Evolutionary conservation across 2,888 invertebrate species (phyloP), one percentile per base, ranked within the genome.

Genomic region (Tolmerus cingulatus): DNA sequence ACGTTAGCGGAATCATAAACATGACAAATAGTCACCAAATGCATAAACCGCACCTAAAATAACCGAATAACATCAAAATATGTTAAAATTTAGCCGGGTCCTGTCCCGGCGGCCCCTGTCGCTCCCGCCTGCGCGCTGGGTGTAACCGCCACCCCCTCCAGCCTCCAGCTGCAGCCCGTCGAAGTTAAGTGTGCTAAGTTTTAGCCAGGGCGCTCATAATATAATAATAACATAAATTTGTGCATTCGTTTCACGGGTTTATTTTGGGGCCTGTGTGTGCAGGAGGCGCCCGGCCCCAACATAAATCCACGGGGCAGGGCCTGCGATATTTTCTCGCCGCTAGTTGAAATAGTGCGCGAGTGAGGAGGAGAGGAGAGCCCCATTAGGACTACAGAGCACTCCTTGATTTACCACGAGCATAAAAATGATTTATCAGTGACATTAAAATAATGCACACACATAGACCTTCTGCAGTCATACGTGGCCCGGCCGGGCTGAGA

Each of bases 351-450:
- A 87, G 57, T 76, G 55, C 76, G 77, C 77, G 86, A 74, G 86
- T 86, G 77, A 66, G 81, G 82, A 86, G 66, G 86, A 84, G 87
- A 57, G 82, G 79, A 87, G 86, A 87, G 88, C 87, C 88, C 66
- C 88, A 88, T 88, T 87, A 88, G 87, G 87, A 86, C 87, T 88
- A 89, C 87, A 88, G 87, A 89, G 88, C 87, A 89, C 88, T 90
- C 91, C 91, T 92, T 92, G 92, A 92, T 92, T 92, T 92, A 92
- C 92, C 91, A 92, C 91, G 92, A 92, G 92, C 91, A 92, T 92
- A 92, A 92, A 92, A 92, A 92, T 92, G 91, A 92, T 92, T 92
- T 92, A 92, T 92, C 91, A 91, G 91, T 91, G 91, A 91, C 91
- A 91, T 91, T 91, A 91, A 91, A 92, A 92, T 92, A 92, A 91